Evolutionary conservation across 2,888 invertebrate genomes (phyloP).

Genomic region (Escarpia spicata): DNA sequence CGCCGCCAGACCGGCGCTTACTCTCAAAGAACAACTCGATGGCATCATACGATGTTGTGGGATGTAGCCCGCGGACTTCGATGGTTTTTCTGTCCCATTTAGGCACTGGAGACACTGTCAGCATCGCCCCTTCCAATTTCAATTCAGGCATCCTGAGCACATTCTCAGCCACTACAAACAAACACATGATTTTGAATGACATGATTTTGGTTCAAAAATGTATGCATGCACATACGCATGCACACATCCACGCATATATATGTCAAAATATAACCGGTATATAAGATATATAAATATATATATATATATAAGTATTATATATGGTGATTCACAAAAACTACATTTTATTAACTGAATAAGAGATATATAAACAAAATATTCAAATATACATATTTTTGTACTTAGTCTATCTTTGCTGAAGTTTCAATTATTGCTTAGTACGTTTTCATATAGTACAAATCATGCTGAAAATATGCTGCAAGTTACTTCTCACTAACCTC

Average conservation of each 20-base stretch:
- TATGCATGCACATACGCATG: slow-evolving; percentile 21
- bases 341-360: too few species aligned
- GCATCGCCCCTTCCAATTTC: neutral
- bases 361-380: too few species aligned
- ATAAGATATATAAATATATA: too few species aligned
- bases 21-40: slow-evolving; percentile 3
- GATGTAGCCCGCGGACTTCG: neutral
- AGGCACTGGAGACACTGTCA: neutral
- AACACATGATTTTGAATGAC: too few species aligned
- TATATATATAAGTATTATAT: too few species aligned
- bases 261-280: neutral
- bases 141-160: neutral
- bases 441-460: too few species aligned
- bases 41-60: neutral
- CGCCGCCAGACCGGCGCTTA: neutral
- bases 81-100: neutral
- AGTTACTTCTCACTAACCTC: too few species aligned
- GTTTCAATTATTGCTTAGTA: too few species aligned
- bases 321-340: too few species aligned
- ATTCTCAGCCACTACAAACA: neutral
- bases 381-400: too few species aligned
- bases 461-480: too few species aligned
- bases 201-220: neutral
- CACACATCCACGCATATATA: neutral
- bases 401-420: too few species aligned